Evolutionary conservation across 2,797 vertebrate species (phyloP), one percentile per base, ranked within the genome.

Genomic region (Platyrinchus mystaceus): DNA sequence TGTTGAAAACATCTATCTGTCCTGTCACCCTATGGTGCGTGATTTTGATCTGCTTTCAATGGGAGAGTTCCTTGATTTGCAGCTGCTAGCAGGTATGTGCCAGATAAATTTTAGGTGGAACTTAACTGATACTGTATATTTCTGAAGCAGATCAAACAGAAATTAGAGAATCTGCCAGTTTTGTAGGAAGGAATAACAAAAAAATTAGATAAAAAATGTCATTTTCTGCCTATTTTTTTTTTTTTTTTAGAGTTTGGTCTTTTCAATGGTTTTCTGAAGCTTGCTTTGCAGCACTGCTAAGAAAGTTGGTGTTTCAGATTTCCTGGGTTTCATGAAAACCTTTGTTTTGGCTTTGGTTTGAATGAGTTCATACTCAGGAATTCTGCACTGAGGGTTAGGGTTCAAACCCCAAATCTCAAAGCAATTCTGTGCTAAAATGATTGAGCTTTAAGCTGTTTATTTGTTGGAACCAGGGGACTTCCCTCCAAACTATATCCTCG

Each of bases 341-440:
- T 91, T 94, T 96, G 71, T 88, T 95, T 95, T 80, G 91, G 79
- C 79, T 93, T 95, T 82, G 17, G 10, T 88, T 92, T 96, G 79
- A 89, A 75, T 91, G 90, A 95, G 79, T 95, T 92, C 85, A 79
- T 89, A 15, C 41, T 92, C 67, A 92, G 80, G 79, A 94, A 96
- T 96, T 90, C 77, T 74, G 30, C n/a, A 44, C 30, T 50, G 47
- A 84, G 32, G 79, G 87, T 86, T 94, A 89, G 76, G 76, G 83
- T 93, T 96, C 59, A 94, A 93, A 52, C 86, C 87, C 73, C 92
- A 95, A 88, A 68, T 86, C 92, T 91, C 95, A 89, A 87, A 95
- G 91, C 93, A 94, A 91, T 85, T 89, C 89, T 88, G 50, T 73
- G 73, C 18, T 89, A 91, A 94, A 89, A 92, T 76, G 89, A 73